A percentile compares a stretch with the other conserved stretches of the same genome.
Conservation (phyloP, 2,888 invertebrate genomes). For the Pardosa pseudoannulata region DNA sequence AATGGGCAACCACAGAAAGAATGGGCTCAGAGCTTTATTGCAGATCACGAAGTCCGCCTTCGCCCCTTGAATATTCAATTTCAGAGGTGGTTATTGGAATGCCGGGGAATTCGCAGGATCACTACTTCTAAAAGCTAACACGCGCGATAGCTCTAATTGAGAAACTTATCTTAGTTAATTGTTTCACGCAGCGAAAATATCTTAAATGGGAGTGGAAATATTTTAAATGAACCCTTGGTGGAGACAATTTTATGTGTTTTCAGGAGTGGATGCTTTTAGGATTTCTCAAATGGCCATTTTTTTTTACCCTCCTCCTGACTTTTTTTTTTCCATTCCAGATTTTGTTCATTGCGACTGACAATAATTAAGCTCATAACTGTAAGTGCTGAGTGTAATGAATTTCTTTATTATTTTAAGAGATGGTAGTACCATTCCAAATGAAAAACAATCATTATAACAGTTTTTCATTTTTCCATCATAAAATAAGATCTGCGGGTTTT, state of each 20-base stretch:
- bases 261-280: not conserved
- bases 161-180: constrained; percentile 6
- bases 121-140: constrained; percentile 5
- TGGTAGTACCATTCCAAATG: too few relatives aligned
- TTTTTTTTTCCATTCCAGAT: too few relatives aligned
- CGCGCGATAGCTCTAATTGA: constrained; percentile 6
- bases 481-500: too few relatives aligned
- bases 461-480: too few relatives aligned
- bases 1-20: constrained; percentile 52
- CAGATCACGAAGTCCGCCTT: not conserved
- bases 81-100: constrained; percentile 36
- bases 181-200: not conserved
- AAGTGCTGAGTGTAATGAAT: too few relatives aligned
- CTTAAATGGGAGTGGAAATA: not conserved
- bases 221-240: not conserved
- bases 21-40: constrained; percentile 21
- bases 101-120: constrained; percentile 6
- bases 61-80: constrained; percentile 30
- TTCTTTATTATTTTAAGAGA: too few relatives aligned
- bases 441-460: too few relatives aligned
- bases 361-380: too few relatives aligned
- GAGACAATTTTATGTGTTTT: not conserved
- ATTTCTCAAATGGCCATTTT: too few relatives aligned
- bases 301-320: too few relatives aligned
- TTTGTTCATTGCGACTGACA: too few relatives aligned